Evolutionary conservation across 2,797 vertebrate species (phyloP).

Genomic region (Eulemur mongoz): DNA sequence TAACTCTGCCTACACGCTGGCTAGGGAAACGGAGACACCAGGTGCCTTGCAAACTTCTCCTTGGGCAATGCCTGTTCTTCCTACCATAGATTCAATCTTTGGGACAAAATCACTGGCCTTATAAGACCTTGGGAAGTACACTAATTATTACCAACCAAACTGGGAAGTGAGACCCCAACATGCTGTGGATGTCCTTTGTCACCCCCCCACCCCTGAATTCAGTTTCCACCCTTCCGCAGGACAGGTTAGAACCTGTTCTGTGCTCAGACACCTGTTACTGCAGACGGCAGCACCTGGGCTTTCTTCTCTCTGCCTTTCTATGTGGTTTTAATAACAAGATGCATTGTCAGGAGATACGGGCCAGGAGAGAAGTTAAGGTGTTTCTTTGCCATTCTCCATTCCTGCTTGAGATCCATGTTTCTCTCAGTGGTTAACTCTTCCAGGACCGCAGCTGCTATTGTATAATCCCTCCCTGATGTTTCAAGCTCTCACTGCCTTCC

Average conservation of each 20-base stretch:
- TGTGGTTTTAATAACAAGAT: background rate
- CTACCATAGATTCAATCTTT: background rate
- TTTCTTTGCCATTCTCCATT: background rate
- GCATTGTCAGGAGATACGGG: background rate
- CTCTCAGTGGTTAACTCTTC: too few species aligned
- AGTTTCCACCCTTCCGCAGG: background rate
- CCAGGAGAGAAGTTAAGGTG: background rate
- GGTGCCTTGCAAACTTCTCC: background rate
- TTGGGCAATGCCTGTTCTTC: background rate
- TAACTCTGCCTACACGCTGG: background rate
- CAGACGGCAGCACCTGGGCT: too few species aligned
- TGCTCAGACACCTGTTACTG: too few species aligned
- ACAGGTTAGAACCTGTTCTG: background rate
- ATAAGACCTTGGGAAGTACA: background rate
- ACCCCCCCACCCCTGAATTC: background rate
- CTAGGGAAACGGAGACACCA: background rate
- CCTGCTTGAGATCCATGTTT: background rate
- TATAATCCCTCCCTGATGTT: background rate
- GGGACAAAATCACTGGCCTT: background rate
- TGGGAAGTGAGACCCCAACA: background rate
- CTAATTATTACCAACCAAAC: background rate
- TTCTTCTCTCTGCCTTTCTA: background rate
- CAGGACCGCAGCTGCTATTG: background rate
- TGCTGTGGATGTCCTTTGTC: background rate
- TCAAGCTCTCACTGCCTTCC: background rate